A percentile compares a stretch with the other conserved stretches of the same genome.
Evolutionary conservation across 2,113 vertebrate genomes (phyloP).

Genomic region (Brienomyrus longianalis): DNA sequence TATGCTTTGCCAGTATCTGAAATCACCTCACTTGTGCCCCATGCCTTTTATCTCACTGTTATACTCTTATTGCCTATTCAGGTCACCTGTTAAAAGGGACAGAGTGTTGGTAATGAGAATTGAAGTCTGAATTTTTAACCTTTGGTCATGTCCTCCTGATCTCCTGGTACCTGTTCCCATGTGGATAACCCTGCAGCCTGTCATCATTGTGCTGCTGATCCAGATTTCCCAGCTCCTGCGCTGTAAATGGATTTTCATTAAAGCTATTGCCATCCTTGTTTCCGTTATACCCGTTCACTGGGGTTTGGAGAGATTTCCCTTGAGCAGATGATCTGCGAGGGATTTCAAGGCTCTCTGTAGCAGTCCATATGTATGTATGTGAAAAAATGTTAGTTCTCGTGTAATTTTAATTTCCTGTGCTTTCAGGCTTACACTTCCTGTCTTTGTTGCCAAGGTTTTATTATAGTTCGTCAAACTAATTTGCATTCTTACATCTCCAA

Average conservation of each 20-base stretch:
- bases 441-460: conserved; percentile 25
- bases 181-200: not conserved
- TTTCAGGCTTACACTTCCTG: conserved; percentile 42
- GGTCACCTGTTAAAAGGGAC: not conserved
- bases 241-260: not conserved
- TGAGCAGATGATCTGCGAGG: conserved; percentile 10
- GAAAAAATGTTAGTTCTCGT: conserved; percentile 21
- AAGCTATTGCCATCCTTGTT: not conserved
- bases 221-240: conserved; percentile 14
- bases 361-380: conserved; percentile 10
- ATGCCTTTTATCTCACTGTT: not conserved
- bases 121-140: not conserved
- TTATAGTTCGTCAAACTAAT: not conserved
- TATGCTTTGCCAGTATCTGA: not conserved
- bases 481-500: not conserved
- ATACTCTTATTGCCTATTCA: conserved; percentile 1
- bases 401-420: conserved; percentile 40
- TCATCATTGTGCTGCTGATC: conserved; percentile 1
- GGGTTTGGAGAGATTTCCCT: not conserved
- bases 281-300: not conserved
- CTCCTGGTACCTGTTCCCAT: not conserved
- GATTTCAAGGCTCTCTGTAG: conserved; percentile 29
- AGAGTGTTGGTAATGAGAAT: not conserved
- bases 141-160: not conserved
- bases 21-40: not conserved